Base-by-base conservation (phyloP, 2,113 vertebrate genomes). In the Empidonax traillii region DNA sequence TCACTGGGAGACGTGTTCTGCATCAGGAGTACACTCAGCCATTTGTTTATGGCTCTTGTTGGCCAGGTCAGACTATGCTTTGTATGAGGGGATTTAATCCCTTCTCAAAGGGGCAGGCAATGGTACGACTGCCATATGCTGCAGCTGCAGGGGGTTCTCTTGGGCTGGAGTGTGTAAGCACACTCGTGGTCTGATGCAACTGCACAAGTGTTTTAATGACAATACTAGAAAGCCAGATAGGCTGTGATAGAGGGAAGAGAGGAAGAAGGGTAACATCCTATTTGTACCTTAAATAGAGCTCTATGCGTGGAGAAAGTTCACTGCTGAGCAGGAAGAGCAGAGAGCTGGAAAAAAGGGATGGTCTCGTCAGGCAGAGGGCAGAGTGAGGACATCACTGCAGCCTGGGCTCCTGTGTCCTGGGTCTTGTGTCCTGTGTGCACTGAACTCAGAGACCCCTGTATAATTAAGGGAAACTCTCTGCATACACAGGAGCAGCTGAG, bases 141-240 rank as follows among this genome's bases (percentile, higher is more conserved):
- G n/a, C 69, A 82, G 47, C 88, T 78, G 61, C 23, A 62, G 63
- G 16, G 28, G 6, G 0, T 1, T 61, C 35, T n/a, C n/a, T 24
- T 49, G 78, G 59, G 28, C 5, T 41, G 31, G 18, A 37, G 44
- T 43, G 19, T 31, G 7, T 51, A 16, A 8, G 7, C 12, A 35
- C 8, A 22, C 31, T 39, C 4, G 0, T 11, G 58, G n/a, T 37
- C 24, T 52, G 55, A 43, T 62, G 51, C 62, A 52, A 1, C 25
- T 47, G 30, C 41, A 13, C 2, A 2, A 35, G 14, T 11, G 39
- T 16, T 68, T 49, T 37, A 46, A 67, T 46, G 72, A 28, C 12
- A 33, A 2, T 17, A 8, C 24, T 61, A 49, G 67, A 89, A 84
- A 77, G 35, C 31, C 59, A 76, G 44, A 33, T 1, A 37, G 69